Conservation (phyloP, 2,113 vertebrate species). For the Misgurnus anguillicaudatus region DNA sequence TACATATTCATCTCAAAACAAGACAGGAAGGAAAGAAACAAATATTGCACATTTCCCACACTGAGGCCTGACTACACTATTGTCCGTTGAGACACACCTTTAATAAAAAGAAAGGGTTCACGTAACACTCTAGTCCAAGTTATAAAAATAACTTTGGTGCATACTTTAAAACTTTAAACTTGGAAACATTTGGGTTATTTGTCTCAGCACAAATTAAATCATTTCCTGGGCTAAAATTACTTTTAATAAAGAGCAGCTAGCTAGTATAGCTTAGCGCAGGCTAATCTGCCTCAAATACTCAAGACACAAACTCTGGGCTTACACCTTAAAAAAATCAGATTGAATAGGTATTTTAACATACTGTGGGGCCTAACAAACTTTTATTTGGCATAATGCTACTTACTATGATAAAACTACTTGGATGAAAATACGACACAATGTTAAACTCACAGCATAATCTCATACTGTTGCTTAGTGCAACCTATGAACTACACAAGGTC, state of each 20-base stretch:
- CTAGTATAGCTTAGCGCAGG: constrained; percentile 7
- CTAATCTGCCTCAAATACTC: background rate
- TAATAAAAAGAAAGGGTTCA: constrained; percentile 10
- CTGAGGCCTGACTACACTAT: constrained; percentile 16
- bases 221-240: background rate
- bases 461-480: background rate
- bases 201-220: background rate
- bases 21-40: constrained; percentile 69
- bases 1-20: constrained; percentile 84
- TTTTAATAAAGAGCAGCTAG: background rate
- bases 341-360: background rate
- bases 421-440: background rate
- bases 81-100: background rate
- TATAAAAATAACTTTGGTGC: background rate
- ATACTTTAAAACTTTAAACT: background rate
- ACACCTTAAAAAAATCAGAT: too few species aligned
- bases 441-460: too few species aligned
- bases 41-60: constrained; percentile 92
- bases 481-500: background rate
- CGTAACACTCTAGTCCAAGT: background rate
- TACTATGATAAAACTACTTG: background rate
- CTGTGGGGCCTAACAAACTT: background rate
- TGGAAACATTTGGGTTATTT: background rate
- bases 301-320: background rate
- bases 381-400: background rate